Conservation (phyloP, 2,888 invertebrate genomes). For the Nomada goodeniana region DNA sequence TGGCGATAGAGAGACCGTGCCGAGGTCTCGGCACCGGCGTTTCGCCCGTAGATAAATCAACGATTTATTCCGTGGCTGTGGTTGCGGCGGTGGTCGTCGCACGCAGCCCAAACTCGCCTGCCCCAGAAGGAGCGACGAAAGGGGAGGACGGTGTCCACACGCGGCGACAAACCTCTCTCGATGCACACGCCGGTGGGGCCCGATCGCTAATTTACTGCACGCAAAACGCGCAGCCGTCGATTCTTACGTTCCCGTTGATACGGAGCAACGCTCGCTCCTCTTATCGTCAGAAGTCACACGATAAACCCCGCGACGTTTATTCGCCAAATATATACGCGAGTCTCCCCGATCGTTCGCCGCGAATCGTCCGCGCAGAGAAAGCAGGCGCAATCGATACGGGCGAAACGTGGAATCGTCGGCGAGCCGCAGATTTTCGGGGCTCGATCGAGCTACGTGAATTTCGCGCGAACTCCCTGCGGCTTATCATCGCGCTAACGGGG, state of each 20-base stretch:
- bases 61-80: slow-evolving; percentile 18
- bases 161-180: neutral
- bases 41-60: slow-evolving; percentile 27
- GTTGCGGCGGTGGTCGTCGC: no score
- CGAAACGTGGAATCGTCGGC: neutral
- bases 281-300: slow-evolving; percentile 73
- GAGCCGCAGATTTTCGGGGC: no score
- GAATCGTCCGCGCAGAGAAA: neutral
- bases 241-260: slow-evolving; percentile 66
- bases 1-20: slow-evolving; percentile 20
- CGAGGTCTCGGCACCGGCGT: slow-evolving; percentile 16
- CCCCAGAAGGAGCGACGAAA: neutral
- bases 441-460: neutral
- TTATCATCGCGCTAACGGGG: slow-evolving; percentile 34
- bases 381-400: neutral
- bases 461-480: neutral
- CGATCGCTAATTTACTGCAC: slow-evolving; percentile 58
- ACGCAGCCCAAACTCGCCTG: neutral
- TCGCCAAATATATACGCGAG: slow-evolving; percentile 56
- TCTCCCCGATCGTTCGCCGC: neutral
- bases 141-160: neutral
- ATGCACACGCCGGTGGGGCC: slow-evolving; percentile 1
- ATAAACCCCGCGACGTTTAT: slow-evolving; percentile 69
- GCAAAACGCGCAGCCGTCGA: slow-evolving; percentile 54
- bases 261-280: slow-evolving; percentile 67